Evolutionary conservation across 2,888 invertebrate species (phyloP), one percentile per base, ranked within the genome.

Genomic region (Ochropleura leucogaster): DNA sequence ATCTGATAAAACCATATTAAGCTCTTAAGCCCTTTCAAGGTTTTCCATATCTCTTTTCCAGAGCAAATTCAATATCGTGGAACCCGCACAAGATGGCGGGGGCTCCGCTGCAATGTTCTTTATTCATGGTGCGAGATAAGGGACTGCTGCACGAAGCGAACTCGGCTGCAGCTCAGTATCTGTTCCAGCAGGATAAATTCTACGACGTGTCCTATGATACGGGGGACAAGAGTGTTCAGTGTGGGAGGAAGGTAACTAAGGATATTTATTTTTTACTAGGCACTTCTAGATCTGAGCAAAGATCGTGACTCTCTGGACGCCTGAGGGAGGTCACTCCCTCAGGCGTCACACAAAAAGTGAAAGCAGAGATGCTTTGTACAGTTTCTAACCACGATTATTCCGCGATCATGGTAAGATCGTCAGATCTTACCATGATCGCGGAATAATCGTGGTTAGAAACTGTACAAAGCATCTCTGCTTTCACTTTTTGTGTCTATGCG

Each of bases 211-310:
- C 97, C 4, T 98, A 98, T 92, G 98, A 98, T 86, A 98, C 98
- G 0, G 98, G 98, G 0, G 98, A 98, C 89, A 99, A 99, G 94
- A 98, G 98, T 95, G 97, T 98, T 20, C 99, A 99, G 92, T 99
- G 99, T 92, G 99, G 99, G 0, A 97, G 99, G 47, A 99, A 99
- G 97, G 98, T 97, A 63, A 20, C 47, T 49, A 47, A 1, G 4
- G 14, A 47, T 49, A 5, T 44, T 14, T 1, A 20, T n/a, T 47
- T 30, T 30, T 64, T 10, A 64, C 10, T n/a, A n/a, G 53, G 53
- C 4, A 8, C 4, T 18, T 18, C 0, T 18, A 4, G 51, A 53
- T n/a, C 4, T 53, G 9, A n/a, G n/a, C 53, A 53, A 10, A 20
- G 53, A 55, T 55, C 53, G n/a, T 10, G n/a, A 55, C 10, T 55